Percentiles rank a stretch among this genome's conserved stretches.
Conservation (phyloP, 2,888 invertebrate species). For the Heteromurus nitidus region DNA sequence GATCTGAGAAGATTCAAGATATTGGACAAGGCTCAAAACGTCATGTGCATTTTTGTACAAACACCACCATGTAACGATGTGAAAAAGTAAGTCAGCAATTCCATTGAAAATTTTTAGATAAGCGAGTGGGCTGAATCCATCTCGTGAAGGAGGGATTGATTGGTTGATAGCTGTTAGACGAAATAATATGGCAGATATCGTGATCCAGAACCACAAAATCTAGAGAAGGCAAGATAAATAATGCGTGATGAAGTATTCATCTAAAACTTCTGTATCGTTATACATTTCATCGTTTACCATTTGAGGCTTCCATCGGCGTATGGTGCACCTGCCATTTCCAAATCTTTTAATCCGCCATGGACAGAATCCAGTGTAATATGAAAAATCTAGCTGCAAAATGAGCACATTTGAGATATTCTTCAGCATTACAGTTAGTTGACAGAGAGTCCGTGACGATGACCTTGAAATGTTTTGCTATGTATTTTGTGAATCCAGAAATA, state of each 20-base stretch:
- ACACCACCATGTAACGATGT: not conserved
- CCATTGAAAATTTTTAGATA: not conserved
- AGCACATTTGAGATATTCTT: no score
- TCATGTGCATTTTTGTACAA: not conserved
- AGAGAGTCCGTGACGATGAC: no score
- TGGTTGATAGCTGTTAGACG: not conserved
- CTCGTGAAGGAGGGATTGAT: not conserved
- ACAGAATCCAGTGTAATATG: constrained; percentile 19
- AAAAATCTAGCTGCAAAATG: constrained; percentile 10
- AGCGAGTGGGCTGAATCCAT: not conserved
- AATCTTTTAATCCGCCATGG: not conserved
- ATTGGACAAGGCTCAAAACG: not conserved
- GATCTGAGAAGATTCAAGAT: not conserved
- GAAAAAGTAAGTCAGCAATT: not conserved
- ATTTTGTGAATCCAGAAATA: no score
- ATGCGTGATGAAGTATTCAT: not conserved
- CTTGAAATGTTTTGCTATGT: no score
- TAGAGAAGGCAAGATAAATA: not conserved
- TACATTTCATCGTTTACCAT: not conserved
- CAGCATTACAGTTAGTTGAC: no score
- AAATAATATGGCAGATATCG: not conserved
- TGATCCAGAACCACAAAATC: not conserved
- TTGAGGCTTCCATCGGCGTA: not conserved
- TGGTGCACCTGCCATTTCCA: not conserved
- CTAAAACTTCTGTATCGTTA: not conserved